A percentile compares a stretch with the other conserved stretches of the same genome.
phyloP scores from a whole-genome alignment of 2,797 vertebrate species.

The Iguana delicatissima region DNA sequence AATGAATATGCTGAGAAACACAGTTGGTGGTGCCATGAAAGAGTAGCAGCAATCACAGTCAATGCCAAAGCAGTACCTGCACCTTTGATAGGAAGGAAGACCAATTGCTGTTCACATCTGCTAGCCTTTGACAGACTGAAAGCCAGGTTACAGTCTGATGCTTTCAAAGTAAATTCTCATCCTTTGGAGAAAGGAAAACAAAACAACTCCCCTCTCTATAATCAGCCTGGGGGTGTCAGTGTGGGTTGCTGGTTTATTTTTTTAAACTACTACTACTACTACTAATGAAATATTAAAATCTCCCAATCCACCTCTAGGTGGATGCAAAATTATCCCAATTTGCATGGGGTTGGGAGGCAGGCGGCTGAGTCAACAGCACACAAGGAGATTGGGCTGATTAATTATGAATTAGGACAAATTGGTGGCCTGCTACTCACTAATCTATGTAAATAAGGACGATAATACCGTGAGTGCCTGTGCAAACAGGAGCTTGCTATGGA shows the following conservation, averaged over 20 bases:
- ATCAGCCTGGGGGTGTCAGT: slow-evolving; percentile 3
- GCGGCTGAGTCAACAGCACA: slow-evolving; percentile 43
- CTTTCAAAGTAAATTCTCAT: slow-evolving; percentile 19
- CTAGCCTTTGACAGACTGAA: slow-evolving; percentile 7
- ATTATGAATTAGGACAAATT: slow-evolving; percentile 79
- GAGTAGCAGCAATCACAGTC: neutral
- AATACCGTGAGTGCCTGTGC: slow-evolving; percentile 53
- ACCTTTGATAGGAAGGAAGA: neutral
- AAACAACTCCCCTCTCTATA: neutral
- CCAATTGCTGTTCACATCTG: neutral
- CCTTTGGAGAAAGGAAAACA: neutral
- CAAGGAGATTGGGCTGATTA: slow-evolving; percentile 68
- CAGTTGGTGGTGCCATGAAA: neutral
- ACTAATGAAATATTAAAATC: slow-evolving; percentile 18
- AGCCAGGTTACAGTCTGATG: slow-evolving; percentile 9
- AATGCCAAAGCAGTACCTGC: neutral
- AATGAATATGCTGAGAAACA: neutral
- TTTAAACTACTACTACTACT: neutral
- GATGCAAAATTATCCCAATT: slow-evolving; percentile 25
- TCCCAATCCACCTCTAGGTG: neutral
- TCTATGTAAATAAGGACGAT: slow-evolving; percentile 71
- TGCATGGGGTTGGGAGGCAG: slow-evolving; percentile 20
- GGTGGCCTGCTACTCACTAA: slow-evolving; percentile 69
- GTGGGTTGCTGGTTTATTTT: neutral
- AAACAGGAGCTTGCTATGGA: slow-evolving; percentile 43